Conservation (phyloP, 2,113 vertebrate genomes). For the Sander lucioperca region DNA sequence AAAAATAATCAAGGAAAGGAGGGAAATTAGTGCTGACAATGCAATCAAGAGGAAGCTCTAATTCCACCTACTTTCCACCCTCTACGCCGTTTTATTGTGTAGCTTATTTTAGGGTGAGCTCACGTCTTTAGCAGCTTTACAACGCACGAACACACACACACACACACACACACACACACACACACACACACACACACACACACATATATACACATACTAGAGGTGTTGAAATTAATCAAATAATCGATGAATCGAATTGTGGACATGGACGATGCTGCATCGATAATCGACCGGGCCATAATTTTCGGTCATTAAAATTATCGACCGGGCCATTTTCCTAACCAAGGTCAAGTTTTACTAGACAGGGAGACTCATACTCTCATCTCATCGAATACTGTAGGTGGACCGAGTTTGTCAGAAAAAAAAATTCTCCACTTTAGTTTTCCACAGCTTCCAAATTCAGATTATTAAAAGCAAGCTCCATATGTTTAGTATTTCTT, state of each 20-base stretch:
- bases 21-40: conserved; percentile 49
- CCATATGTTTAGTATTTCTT: conserved; percentile 29
- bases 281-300: too few species aligned
- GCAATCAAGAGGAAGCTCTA: conserved; percentile 32
- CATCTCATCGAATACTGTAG: neutral
- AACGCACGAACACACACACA: conserved; percentile 4
- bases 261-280: too few species aligned
- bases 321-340: too few species aligned
- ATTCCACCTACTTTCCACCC: conserved; percentile 26
- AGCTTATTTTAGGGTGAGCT: conserved; percentile 12
- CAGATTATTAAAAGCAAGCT: conserved; percentile 25
- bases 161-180: neutral
- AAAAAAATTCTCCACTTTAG: neutral
- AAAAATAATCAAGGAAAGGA: conserved; percentile 51
- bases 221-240: too few species aligned
- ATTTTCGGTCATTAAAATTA: too few species aligned
- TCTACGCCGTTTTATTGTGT: neutral
- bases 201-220: too few species aligned
- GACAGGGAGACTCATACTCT: neutral
- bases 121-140: conserved; percentile 23
- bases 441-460: conserved; percentile 12
- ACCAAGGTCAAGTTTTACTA: conserved; percentile 13
- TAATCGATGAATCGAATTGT: too few species aligned
- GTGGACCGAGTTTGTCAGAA: neutral
- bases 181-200: neutral